Evolutionary conservation across 2,888 invertebrate genomes (phyloP), one percentile per base, ranked within the genome.

Genomic region (Agonum fuliginosum): DNA sequence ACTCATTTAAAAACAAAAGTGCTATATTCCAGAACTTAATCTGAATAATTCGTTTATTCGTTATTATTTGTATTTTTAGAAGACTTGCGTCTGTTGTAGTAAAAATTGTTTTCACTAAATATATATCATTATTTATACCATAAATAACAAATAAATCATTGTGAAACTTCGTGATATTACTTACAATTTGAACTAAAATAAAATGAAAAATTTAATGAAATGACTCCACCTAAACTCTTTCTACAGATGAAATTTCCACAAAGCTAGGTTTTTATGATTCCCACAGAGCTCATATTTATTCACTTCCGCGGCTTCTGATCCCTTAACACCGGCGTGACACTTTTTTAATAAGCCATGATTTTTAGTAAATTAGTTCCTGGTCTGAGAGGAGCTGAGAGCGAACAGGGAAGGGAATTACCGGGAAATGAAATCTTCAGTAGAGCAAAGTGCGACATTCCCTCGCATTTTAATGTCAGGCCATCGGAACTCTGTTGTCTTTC

Each of bases 331-430:
- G 30, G n/a, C 41, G 67, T 67, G 67, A 67, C 67, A 67, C 67
- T 67, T 67, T 67, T 67, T 67, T 67, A 67, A 67, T 67, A 67
- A 67, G 67, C 67, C 37, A 67, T 67, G 67, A 67, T 67, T 67
- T 67, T 67, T 67, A 67, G 67, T 41, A 67, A 67, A 67, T 67
- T 67, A 67, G 67, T 22, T 70, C 70, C 46, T 46, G 70, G 70
- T 30, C 14, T 54, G 20, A 10, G 54, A 20, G n/a, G n/a, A n/a
- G n/a, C n/a, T n/a, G n/a, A n/a, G n/a, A n/a, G n/a, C n/a, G n/a
- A n/a, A n/a, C n/a, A n/a, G n/a, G n/a, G n/a, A 20, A 5, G 22
- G 67, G 43, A 22, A 37, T 41, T 41, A 17, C 20, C 67, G 19
- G 17, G 70, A 62, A 73, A 73, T 73, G 73, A 73, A 73, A 73